phyloP scores from a whole-genome alignment of 2,113 vertebrate species.

The Setophaga kirtlandii region DNA sequence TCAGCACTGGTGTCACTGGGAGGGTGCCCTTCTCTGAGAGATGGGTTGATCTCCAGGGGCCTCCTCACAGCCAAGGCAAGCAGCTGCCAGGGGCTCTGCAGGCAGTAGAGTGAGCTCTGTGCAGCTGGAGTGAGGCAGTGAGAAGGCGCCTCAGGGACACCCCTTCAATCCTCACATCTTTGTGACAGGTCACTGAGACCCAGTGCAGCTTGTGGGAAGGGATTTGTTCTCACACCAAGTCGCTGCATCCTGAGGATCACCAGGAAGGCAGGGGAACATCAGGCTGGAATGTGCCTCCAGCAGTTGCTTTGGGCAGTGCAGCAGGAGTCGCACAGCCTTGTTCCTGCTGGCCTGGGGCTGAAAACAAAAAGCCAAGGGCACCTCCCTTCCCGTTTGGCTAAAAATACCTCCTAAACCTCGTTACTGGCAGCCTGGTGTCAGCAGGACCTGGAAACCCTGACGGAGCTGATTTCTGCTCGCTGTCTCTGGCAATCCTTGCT shows the following conservation, averaged over 20 bases:
- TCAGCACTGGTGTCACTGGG: fast-evolving
- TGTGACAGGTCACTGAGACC: background rate
- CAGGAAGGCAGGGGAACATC: background rate
- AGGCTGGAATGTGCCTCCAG: background rate
- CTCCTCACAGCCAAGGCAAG: background rate
- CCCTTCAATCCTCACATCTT: background rate
- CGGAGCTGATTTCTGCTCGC: constrained; percentile 11
- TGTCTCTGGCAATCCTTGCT: background rate
- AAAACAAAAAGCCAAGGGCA: constrained; percentile 16
- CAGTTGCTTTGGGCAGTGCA: background rate
- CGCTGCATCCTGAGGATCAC: background rate
- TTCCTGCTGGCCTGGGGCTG: background rate
- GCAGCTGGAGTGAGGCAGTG: background rate
- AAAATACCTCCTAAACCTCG: constrained; percentile 46
- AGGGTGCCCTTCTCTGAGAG: background rate
- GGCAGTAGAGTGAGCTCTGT: too few species aligned
- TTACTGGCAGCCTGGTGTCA: constrained; percentile 44
- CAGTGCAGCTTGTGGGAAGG: background rate
- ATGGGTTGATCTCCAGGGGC: background rate
- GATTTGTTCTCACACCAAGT: background rate
- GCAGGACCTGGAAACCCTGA: constrained; percentile 37
- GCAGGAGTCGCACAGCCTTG: background rate
- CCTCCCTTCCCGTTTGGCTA: constrained; percentile 26
- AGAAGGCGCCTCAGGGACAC: background rate
- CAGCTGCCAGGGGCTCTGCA: background rate